These are phyloP conservation scores for Coracias cyanogaster DNA, from an alignment of 2,797 vertebrate genomes.

Conservation along the genomic window DNA sequence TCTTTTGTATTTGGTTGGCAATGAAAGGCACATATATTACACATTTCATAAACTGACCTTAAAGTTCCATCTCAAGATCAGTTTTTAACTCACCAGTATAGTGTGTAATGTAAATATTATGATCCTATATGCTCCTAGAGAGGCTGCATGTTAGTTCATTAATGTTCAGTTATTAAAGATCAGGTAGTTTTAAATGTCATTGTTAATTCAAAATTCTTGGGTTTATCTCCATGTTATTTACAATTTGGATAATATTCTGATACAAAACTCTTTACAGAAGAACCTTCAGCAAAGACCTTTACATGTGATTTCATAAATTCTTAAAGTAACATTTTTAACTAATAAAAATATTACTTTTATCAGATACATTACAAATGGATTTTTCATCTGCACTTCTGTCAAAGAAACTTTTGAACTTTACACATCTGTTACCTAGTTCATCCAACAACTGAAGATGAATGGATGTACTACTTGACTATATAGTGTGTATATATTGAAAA, in stretches of 20 bases:
- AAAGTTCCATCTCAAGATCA: not conserved
- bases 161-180: not conserved
- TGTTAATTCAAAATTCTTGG: not conserved
- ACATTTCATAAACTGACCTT: not conserved
- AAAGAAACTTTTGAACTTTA: not conserved
- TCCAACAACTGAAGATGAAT: not conserved
- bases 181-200: not conserved
- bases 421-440: not conserved
- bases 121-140: rapidly evolving
- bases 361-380: not conserved
- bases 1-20: not conserved
- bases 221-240: not conserved
- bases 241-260: not conserved
- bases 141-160: not conserved
- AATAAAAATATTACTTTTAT: not conserved
- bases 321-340: not conserved
- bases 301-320: not conserved
- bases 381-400: not conserved
- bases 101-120: not conserved
- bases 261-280: not conserved
- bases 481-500: not conserved
- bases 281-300: not conserved
- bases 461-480: not conserved
- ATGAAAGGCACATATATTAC: not conserved
- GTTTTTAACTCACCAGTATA: not conserved